Evolutionary conservation across 2,888 invertebrate genomes (phyloP).

Genomic region (Cerastis rubricosa): DNA sequence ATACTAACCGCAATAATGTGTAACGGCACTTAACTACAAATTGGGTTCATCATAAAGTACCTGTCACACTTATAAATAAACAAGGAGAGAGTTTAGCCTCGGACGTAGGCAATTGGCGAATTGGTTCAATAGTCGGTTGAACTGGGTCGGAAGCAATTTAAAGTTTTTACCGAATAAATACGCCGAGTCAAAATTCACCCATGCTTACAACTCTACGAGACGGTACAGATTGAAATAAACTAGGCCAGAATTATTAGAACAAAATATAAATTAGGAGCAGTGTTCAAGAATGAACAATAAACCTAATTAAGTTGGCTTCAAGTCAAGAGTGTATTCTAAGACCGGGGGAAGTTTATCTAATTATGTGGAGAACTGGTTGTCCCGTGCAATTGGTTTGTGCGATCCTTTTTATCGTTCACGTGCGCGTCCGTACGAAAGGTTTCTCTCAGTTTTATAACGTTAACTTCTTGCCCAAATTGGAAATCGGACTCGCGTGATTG

Average conservation of each 20-base stretch:
- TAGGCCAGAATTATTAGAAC: constrained; percentile 64
- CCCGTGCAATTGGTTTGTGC: constrained; percentile 60
- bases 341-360: constrained; percentile 62
- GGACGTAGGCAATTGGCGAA: constrained; percentile 83
- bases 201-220: constrained; percentile 76
- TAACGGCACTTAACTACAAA: constrained; percentile 55
- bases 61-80: constrained; percentile 74
- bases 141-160: constrained; percentile 89
- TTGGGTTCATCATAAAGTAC: constrained; percentile 71
- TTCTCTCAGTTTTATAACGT: constrained; percentile 63
- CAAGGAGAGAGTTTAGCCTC: constrained; percentile 77
- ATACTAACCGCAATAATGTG: constrained; percentile 41
- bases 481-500: constrained; percentile 63
- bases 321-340: constrained; percentile 60
- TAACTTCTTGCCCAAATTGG: constrained; percentile 64
- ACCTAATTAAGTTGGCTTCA: constrained; percentile 67
- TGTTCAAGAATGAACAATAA: constrained; percentile 62
- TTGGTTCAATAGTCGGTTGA: constrained; percentile 84
- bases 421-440: constrained; percentile 54
- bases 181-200: constrained; percentile 82
- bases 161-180: constrained; percentile 89
- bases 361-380: constrained; percentile 64
- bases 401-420: constrained; percentile 65
- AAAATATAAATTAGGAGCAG: constrained; percentile 65
- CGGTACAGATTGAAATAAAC: constrained; percentile 74